Conservation (phyloP, 2,797 vertebrate genomes). For the Rhadinocentrus ornatus region DNA sequence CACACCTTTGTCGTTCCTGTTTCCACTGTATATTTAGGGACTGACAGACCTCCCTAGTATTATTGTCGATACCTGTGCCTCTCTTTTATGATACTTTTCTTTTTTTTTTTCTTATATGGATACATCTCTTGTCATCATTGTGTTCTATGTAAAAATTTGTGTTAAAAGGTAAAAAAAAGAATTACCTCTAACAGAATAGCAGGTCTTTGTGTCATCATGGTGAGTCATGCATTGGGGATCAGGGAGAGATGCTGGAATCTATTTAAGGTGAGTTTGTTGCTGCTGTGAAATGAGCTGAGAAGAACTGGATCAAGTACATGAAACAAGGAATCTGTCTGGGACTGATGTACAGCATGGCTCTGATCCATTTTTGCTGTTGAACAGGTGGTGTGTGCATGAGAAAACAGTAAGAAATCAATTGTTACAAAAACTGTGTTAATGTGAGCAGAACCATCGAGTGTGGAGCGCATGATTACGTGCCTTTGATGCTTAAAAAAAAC, state of each 20-base stretch:
- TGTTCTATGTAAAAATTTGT: conserved; percentile 36
- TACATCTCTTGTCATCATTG: conserved; percentile 5
- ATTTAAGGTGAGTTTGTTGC: conserved; percentile 66
- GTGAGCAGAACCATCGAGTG: conserved; percentile 20
- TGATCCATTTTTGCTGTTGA: neutral
- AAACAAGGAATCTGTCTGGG: conserved; percentile 44
- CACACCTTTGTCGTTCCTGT: conserved; percentile 22
- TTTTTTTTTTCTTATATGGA: conserved; percentile 20
- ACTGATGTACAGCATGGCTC: conserved; percentile 31
- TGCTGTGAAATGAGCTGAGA: conserved; percentile 67
- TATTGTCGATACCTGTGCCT: conserved; percentile 1
- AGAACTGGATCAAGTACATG: conserved; percentile 61
- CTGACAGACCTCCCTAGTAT: conserved; percentile 9
- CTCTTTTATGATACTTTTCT: conserved; percentile 2
- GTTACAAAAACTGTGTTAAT: conserved; percentile 15
- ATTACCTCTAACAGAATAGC: conserved; percentile 33
- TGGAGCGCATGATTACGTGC: conserved; percentile 23
- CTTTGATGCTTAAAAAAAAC: conserved; percentile 30
- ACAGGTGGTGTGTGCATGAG: neutral
- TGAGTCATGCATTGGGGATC: conserved; percentile 53
- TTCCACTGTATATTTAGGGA: conserved; percentile 13
- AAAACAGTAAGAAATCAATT: conserved; percentile 18
- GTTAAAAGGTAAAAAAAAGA: conserved; percentile 27
- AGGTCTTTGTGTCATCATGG: conserved; percentile 58
- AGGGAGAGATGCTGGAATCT: conserved; percentile 55